Evolutionary conservation across 2,113 vertebrate genomes (phyloP).

Genomic region (Scartelaos histophorus): DNA sequence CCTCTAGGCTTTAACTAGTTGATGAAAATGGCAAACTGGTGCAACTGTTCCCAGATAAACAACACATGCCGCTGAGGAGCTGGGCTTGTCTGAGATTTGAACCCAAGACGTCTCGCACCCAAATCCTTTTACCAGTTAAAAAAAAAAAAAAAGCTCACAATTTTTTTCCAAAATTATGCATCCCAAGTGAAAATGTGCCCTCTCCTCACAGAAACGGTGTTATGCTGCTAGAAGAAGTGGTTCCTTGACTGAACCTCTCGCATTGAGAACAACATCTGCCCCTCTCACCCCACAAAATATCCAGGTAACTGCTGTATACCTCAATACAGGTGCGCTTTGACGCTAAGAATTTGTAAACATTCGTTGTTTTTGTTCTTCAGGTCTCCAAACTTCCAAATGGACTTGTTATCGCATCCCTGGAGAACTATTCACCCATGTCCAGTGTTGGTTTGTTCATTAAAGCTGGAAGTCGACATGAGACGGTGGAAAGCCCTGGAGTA

Average conservation of each 20-base stretch:
- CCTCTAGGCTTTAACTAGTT: too few relatives aligned
- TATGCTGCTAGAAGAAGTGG: conserved; percentile 63
- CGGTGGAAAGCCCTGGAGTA: conserved; percentile 79
- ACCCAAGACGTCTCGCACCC: too few relatives aligned
- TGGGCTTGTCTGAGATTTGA: too few relatives aligned
- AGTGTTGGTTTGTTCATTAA: conserved; percentile 91
- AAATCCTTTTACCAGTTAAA: too few relatives aligned
- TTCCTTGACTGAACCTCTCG: conserved; percentile 55
- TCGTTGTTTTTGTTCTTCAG: conserved; percentile 64
- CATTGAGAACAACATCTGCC: conserved; percentile 16
- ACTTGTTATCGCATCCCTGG: conserved; percentile 87
- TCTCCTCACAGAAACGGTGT: conserved; percentile 63
- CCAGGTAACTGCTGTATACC: conserved; percentile 49
- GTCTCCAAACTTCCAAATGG: conserved; percentile 91
- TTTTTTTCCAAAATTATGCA: too few relatives aligned
- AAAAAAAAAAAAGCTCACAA: too few relatives aligned
- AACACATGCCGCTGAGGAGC: too few relatives aligned
- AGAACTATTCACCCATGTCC: conserved; percentile 86
- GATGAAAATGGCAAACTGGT: too few relatives aligned
- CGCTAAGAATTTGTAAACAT: not conserved
- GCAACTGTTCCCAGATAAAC: too few relatives aligned
- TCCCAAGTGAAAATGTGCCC: not conserved
- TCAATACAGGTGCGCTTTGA: not conserved
- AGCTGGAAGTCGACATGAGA: conserved; percentile 89
- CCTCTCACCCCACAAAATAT: conserved; percentile 59